A percentile compares a stretch with the other conserved stretches of the same genome.
phyloP scores from a whole-genome alignment of 2,113 vertebrate genomes.

The Varanus komodoensis region DNA sequence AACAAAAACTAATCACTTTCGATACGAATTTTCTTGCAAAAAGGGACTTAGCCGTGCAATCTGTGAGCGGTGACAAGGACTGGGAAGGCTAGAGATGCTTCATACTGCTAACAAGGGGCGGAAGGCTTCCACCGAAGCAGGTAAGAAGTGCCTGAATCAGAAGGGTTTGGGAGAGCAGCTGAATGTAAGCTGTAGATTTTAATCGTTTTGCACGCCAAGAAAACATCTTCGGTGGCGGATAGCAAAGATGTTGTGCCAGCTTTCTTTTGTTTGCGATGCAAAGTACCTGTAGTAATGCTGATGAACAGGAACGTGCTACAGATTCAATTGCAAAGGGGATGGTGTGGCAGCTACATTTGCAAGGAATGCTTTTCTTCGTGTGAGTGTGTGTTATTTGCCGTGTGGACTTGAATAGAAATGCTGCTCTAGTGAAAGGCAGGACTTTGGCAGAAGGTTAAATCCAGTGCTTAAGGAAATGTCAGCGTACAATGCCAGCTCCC shows the following conservation, averaged over 20 bases:
- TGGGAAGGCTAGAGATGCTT: slow-evolving; percentile 91
- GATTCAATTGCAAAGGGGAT: slow-evolving; percentile 76
- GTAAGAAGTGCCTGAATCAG: slow-evolving; percentile 83
- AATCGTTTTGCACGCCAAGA: slow-evolving; percentile 68
- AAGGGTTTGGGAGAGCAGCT: slow-evolving; percentile 67
- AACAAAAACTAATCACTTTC: slow-evolving; percentile 82
- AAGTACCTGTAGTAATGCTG: slow-evolving; percentile 76
- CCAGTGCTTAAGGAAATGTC: slow-evolving; percentile 56
- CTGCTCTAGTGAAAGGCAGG: slow-evolving; percentile 71
- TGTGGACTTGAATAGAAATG: slow-evolving; percentile 55
- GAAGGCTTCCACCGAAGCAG: slow-evolving; percentile 95
- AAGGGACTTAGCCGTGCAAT: slow-evolving; percentile 75
- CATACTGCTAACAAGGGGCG: slow-evolving; percentile 92
- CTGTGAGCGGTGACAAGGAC: slow-evolving; percentile 82
- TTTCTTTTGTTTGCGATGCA: slow-evolving; percentile 81
- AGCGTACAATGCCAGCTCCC: slow-evolving; percentile 55
- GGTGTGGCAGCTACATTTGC: slow-evolving; percentile 65
- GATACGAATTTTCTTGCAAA: slow-evolving; percentile 75
- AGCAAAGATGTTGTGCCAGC: slow-evolving; percentile 59
- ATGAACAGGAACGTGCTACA: slow-evolving; percentile 70
- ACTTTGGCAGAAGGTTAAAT: slow-evolving; percentile 72
- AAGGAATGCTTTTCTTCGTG: slow-evolving; percentile 43
- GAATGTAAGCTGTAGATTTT: slow-evolving; percentile 69
- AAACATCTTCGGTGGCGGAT: slow-evolving; percentile 72
- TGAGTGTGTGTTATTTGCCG: slow-evolving; percentile 48